Evolutionary conservation across 2,888 invertebrate genomes (phyloP).

Genomic region (Frankliniella intonsa): DNA sequence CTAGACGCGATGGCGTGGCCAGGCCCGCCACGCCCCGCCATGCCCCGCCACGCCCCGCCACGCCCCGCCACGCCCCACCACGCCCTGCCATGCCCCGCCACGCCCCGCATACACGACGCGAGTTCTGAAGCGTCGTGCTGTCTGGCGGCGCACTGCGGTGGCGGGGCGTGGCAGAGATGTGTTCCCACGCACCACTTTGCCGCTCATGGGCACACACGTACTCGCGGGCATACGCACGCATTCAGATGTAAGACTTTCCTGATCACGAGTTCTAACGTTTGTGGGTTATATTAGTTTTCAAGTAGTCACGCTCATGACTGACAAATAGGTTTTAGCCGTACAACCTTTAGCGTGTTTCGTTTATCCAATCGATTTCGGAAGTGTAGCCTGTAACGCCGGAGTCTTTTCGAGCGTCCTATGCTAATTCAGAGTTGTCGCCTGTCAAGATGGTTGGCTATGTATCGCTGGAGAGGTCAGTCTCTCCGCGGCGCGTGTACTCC

Average conservation of each 20-base stretch:
- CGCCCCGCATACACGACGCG: background rate
- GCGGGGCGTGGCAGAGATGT: background rate
- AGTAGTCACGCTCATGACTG: no score
- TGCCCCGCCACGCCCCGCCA: background rate
- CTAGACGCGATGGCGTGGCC: background rate
- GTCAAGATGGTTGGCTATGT: no score
- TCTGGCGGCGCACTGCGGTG: background rate
- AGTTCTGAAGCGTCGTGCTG: background rate
- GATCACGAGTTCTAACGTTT: no score
- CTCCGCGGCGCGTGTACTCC: no score
- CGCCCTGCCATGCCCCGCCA: background rate
- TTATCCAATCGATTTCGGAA: no score
- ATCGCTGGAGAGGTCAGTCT: no score
- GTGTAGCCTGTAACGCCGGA: no score
- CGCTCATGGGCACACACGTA: background rate
- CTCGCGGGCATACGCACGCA: background rate
- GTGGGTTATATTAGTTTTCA: no score
- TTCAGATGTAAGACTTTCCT: background rate
- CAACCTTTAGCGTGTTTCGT: no score
- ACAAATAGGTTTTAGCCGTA: no score
- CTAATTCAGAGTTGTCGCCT: no score
- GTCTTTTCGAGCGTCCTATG: no score
- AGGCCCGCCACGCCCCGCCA: background rate
- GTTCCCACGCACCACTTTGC: slow-evolving; percentile 4
- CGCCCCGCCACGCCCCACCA: background rate